These are phyloP conservation scores for Saguinus midas DNA, from an alignment of 2,113 vertebrate species.

Conservation along the genomic window DNA sequence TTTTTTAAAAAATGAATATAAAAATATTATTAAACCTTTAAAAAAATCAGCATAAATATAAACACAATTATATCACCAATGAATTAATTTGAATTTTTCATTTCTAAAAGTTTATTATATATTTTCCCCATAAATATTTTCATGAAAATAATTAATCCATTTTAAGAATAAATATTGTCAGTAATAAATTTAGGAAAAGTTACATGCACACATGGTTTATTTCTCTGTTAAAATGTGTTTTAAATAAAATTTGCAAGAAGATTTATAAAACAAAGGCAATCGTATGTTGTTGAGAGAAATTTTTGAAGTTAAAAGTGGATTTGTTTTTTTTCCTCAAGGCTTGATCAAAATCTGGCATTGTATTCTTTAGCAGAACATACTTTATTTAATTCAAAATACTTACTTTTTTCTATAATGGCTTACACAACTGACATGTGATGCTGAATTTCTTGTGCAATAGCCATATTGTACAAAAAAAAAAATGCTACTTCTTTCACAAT, in stretches of 20 bases:
- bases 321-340: neutral
- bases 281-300: neutral
- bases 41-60: neutral
- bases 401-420: conserved; percentile 9
- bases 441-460: neutral
- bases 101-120: neutral
- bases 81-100: neutral
- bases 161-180: neutral
- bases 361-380: conserved; percentile 9
- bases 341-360: conserved; percentile 49
- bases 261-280: neutral
- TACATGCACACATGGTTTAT: neutral
- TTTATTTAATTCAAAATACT: conserved; percentile 41
- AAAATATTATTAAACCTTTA: neutral
- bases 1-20: neutral
- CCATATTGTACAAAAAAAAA: neutral
- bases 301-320: conserved; percentile 33
- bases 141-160: neutral
- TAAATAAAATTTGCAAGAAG: neutral
- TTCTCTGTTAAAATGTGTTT: neutral
- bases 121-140: conserved; percentile 1
- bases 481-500: neutral
- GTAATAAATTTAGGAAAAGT: neutral
- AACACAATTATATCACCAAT: neutral
- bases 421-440: neutral